These are phyloP conservation scores for Peromyscus attwateri DNA, from an alignment of 2,797 vertebrate species.

Conservation along the genomic window DNA sequence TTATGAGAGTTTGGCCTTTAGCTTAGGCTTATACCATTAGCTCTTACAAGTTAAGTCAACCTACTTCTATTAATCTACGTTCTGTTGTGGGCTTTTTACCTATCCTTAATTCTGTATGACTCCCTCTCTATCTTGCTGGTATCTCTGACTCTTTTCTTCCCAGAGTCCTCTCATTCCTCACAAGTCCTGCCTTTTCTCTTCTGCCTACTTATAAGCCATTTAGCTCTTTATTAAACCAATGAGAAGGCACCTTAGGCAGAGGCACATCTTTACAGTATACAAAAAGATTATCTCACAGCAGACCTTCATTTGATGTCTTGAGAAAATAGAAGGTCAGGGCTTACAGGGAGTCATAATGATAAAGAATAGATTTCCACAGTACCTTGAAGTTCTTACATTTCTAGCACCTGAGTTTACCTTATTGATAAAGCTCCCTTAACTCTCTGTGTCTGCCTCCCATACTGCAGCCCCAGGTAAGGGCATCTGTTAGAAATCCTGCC, in stretches of 20 bases:
- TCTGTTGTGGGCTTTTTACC: background rate
- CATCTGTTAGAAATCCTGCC: constrained; percentile 78
- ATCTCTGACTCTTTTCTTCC: background rate
- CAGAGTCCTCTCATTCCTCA: background rate
- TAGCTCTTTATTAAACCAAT: background rate
- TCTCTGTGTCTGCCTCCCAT: background rate
- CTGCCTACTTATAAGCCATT: background rate
- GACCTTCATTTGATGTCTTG: background rate
- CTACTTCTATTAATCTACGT: background rate
- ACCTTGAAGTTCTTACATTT: constrained; percentile 48
- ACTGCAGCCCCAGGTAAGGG: constrained; percentile 33
- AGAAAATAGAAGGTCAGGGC: background rate
- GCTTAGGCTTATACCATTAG: background rate
- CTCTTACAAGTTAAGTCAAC: background rate
- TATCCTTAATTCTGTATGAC: background rate
- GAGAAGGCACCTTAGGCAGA: background rate
- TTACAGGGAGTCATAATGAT: background rate
- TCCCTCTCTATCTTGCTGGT: background rate
- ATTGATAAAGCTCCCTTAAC: constrained; percentile 59
- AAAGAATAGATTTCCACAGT: constrained; percentile 7
- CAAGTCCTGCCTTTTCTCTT: background rate
- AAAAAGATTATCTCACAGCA: background rate
- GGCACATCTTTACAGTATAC: background rate
- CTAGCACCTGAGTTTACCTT: constrained; percentile 52
- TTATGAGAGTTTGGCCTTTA: background rate